phyloP scores from a whole-genome alignment of 2,888 invertebrate species.

The Poecilobothrus nobilitatus region DNA sequence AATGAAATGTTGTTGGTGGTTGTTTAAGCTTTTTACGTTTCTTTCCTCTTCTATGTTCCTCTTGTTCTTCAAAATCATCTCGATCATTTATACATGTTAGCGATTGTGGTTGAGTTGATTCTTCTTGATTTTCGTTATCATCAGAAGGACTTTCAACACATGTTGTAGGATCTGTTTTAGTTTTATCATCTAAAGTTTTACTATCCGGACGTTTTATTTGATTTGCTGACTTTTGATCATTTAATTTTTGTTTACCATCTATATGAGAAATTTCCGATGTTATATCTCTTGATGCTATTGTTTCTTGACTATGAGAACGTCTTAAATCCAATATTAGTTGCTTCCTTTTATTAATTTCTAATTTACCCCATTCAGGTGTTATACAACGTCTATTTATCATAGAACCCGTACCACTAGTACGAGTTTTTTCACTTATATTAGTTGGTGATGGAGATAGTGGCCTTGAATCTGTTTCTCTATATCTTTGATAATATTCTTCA shows the following conservation, averaged over 20 bases:
- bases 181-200: slow-evolving; percentile 24
- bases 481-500: slow-evolving; percentile 67
- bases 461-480: slow-evolving; percentile 76
- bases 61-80: slow-evolving; percentile 39
- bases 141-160: neutral
- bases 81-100: slow-evolving; percentile 38
- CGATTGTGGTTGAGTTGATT: slow-evolving; percentile 12
- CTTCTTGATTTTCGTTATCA: neutral
- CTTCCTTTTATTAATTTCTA: slow-evolving; percentile 48
- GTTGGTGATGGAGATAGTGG: slow-evolving; percentile 74
- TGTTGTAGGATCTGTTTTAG: neutral
- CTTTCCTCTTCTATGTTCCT: slow-evolving; percentile 49
- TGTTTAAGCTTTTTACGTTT: slow-evolving; percentile 45
- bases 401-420: slow-evolving; percentile 52
- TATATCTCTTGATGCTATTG: slow-evolving; percentile 46
- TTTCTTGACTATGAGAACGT: slow-evolving; percentile 46
- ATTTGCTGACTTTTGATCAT: slow-evolving; percentile 21
- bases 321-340: slow-evolving; percentile 62
- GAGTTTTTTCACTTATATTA: slow-evolving; percentile 61
- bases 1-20: slow-evolving; percentile 30
- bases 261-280: slow-evolving; percentile 44
- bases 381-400: slow-evolving; percentile 52
- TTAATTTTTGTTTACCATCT: slow-evolving; percentile 1
- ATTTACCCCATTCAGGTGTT: slow-evolving; percentile 59
- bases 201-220: slow-evolving; percentile 32